Base-by-base conservation (phyloP, 1,140 invertebrate species). In the Cotesia typhae region DNA sequence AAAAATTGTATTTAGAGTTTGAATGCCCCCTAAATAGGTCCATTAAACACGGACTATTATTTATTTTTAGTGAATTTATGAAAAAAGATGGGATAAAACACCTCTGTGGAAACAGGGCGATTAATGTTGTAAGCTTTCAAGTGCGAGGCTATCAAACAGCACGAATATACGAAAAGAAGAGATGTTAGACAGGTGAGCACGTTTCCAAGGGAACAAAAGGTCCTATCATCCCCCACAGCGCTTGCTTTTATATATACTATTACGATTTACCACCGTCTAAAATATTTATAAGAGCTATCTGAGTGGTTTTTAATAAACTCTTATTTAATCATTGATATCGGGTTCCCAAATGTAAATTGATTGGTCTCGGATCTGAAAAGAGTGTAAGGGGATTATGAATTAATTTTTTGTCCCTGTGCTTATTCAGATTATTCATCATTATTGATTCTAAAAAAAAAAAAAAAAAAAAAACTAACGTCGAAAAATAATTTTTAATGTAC, bases 191-290 rank as follows among this genome's bases (percentile, higher is more conserved):
- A 85, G 78, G 80, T 85, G 83, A 77, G 73, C 74, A 63, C 69
- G 77, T 85, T 85, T 83, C 82, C 84, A 85, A 68, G 82, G 79
- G 81, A 85, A 85, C 84, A 85, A 85, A 59, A 84, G 79, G 73
- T 74, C 80, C 82, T 78, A 83, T 82, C 81, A 82, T 73, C 78
- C 76, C 76, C 77, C 57, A 67, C 41, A 47, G 10, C 41, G 4
- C 41, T 47, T 6, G 28, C 28, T 28, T 28, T 2, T 28, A 28
- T 28, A 28, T 28, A 52, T 41, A 74, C 71, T 65, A 68, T 72
- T 72, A 61, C 67, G 65, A 72, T 75, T 73, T 77, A 51, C 61
- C 37, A 67, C 41, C n/a, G 57, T 60, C 75, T 83, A 79, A 80
- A 81, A 82, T 78, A 82, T 81, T 82, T 79, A 82, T 81, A 82